These are phyloP conservation scores for Mystacides longicornis DNA, from an alignment of 2,888 invertebrate species.

Conservation along the genomic window DNA sequence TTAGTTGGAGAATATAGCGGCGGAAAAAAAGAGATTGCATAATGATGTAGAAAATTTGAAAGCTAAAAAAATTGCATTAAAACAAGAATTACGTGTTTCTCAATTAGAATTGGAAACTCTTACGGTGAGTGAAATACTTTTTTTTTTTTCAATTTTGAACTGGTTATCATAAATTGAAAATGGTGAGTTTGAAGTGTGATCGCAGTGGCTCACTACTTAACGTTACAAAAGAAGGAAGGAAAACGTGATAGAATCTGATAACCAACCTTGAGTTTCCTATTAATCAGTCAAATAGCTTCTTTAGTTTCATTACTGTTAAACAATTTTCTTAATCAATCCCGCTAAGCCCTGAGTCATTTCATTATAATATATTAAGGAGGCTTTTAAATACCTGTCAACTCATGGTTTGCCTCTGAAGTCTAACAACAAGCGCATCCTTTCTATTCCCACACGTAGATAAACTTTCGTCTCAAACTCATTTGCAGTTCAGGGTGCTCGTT, in stretches of 20 bases:
- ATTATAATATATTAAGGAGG: not conserved
- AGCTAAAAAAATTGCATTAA: constrained; percentile 14
- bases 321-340: no score
- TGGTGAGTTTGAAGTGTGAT: no score
- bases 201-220: no score
- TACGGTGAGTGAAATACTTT: constrained; percentile 5
- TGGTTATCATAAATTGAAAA: no score
- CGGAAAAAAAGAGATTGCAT: constrained; percentile 15
- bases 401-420: not conserved
- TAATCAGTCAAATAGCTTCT: no score
- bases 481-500: not conserved
- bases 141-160: no score
- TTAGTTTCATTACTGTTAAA: no score
- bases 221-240: no score
- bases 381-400: not conserved
- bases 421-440: not conserved
- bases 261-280: no score
- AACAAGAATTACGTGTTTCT: constrained; percentile 13
- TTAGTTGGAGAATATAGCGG: constrained; percentile 14
- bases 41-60: constrained; percentile 14
- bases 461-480: not conserved
- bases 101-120: constrained; percentile 14
- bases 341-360: no score
- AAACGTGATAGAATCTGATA: no score
- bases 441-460: not conserved